Base-by-base conservation (phyloP, 23 tunicate species). In the Ascidia mentula region DNA sequence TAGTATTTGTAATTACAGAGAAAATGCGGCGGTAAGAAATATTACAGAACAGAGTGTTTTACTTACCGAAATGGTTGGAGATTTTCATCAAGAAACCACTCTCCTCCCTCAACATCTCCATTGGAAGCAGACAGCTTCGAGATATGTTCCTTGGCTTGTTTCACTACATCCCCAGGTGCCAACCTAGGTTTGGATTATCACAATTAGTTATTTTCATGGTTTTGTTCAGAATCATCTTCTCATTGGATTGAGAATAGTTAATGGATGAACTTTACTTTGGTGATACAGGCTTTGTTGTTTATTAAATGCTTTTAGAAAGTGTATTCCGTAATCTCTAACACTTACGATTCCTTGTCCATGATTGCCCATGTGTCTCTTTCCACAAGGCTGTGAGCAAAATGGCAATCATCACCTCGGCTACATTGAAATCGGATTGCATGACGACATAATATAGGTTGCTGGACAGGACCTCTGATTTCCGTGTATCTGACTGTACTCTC, bases 391-490 rank as follows among this genome's bases (percentile, higher is more conserved):
- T 94, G 98, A 9, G 98, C 98, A 74, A 94, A 94, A 70, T 88
- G 92, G 46, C 98, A 94, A 30, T 94, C 93, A 20, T 86, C 77
- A n/a, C 91, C 98, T 8, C 98, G 69, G 15, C 89, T 88, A 53
- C 98, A 94, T 80, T 88, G 97, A 60, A 91, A 91, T n/a, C 97
- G 84, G 31, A 91, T 89, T 0, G 89, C 97, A 38, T 91, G 97
- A 4, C 97, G 85, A 77, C 97, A 91, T 40, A 91, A 45, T 35
- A 91, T 91, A 17, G 97, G 83, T 73, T 91, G 97, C 61, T 86
- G 90, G 12, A 77, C 75, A 0, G 97, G 90, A 2, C 77, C 69
- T 22, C 97, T 80, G 37, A 91, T 85, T 46, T 89, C 90, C 37
- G 97, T 91, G 76, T 84, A 91, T 22, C 87, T 82, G 0, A 91